A percentile compares a stretch with the other conserved stretches of the same genome.
phyloP scores from a whole-genome alignment of 2,797 vertebrate species.

The Alectoris magna region DNA sequence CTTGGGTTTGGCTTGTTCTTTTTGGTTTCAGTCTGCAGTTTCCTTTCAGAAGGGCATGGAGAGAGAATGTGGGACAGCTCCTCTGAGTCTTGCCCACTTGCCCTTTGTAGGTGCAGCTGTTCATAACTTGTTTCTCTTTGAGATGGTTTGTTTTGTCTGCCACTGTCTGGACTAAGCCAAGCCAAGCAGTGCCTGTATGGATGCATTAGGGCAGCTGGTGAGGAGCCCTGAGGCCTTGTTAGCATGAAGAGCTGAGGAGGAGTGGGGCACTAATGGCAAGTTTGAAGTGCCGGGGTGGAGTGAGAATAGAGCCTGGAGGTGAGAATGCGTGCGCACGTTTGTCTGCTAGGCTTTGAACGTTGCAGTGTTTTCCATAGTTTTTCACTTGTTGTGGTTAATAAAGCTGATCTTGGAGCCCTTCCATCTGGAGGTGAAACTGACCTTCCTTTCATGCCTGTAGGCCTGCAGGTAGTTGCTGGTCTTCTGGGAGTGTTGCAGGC shows the following conservation, averaged over 20 bases:
- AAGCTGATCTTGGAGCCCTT: background rate
- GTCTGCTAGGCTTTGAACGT: background rate
- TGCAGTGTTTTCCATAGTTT: background rate
- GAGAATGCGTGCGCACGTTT: background rate
- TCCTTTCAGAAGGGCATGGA: background rate
- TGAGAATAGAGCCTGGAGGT: background rate
- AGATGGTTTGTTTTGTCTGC: background rate
- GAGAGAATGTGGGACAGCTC: background rate
- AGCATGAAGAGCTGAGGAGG: background rate
- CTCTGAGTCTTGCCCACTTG: background rate
- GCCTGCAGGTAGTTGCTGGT: background rate
- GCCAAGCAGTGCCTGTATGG: background rate
- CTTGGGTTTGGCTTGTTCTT: background rate
- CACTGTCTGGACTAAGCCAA: background rate
- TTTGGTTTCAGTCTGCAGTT: background rate
- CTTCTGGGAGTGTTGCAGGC: background rate
- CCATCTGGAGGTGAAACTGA: background rate
- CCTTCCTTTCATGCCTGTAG: fast-evolving
- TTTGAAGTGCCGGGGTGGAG: background rate
- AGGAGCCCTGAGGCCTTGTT: background rate
- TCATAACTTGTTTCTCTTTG: background rate
- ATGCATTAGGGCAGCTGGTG: background rate
- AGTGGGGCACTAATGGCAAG: background rate
- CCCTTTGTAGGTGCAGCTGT: background rate
- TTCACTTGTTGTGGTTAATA: background rate